Conservation (phyloP, 2,888 invertebrate genomes). For the Alcis repandata region DNA sequence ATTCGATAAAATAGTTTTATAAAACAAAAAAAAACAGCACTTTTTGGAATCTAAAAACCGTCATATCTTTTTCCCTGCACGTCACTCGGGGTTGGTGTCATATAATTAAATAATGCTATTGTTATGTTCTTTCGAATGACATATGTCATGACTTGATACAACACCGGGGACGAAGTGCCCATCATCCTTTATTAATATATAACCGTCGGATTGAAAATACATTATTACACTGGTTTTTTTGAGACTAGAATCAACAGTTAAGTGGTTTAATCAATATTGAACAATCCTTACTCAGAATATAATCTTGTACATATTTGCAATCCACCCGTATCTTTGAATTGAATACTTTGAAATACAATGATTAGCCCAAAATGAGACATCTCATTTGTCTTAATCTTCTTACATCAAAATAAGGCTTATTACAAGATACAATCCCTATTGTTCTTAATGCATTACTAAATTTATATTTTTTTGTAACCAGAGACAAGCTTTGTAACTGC, state of each 20-base stretch:
- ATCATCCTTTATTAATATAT: conserved; percentile 13
- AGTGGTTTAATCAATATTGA: background rate
- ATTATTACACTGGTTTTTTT: background rate
- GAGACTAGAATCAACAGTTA: background rate
- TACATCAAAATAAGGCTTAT: conserved; percentile 10
- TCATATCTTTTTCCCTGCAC: no score
- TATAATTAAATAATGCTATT: no score
- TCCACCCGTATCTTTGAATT: conserved; percentile 39
- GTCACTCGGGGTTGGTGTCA: no score
- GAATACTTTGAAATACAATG: conserved; percentile 44
- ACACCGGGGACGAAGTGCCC: no score
- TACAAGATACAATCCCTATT: conserved; percentile 14
- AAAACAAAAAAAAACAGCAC: no score
- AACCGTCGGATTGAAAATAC: conserved; percentile 36
- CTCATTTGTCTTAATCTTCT: conserved; percentile 46
- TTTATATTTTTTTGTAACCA: background rate
- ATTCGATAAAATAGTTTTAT: no score
- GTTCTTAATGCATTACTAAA: background rate
- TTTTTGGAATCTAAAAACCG: no score
- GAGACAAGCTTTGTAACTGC: background rate
- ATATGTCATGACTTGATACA: no score
- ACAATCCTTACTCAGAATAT: background rate
- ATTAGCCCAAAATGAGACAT: conserved; percentile 55
- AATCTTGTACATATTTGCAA: conserved; percentile 28
- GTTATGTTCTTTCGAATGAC: no score